A percentile compares a stretch with the other conserved stretches of the same genome.
These are phyloP conservation scores for Gallinago stenura DNA, from an alignment of 2,797 vertebrate genomes.

Conservation along the genomic window DNA sequence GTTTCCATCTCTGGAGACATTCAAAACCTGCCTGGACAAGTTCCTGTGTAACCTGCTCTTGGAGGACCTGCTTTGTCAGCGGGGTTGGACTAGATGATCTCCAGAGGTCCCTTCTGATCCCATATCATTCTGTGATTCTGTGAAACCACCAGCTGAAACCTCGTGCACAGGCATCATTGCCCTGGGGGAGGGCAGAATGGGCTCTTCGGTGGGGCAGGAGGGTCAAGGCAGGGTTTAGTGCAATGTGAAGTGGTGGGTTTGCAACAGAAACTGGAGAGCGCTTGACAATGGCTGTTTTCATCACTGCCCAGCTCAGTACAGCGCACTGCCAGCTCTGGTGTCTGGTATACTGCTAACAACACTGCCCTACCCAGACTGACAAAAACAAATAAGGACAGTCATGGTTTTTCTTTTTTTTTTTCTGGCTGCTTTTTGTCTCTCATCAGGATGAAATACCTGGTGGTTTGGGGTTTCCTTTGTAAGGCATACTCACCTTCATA, in stretches of 20 bases:
- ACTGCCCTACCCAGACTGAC: neutral
- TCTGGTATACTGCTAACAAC: neutral
- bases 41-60: too few species aligned
- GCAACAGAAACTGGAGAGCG: neutral
- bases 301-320: neutral
- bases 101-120: too few species aligned
- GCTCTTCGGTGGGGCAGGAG: neutral
- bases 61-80: too few species aligned
- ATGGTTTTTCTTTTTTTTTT: neutral
- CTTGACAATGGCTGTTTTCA: neutral
- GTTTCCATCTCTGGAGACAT: too few species aligned
- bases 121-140: too few species aligned
- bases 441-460: neutral
- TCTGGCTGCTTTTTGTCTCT: neutral
- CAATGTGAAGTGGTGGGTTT: neutral
- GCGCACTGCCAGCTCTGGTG: fast-evolving
- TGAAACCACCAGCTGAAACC: fast-evolving
- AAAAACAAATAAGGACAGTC: neutral
- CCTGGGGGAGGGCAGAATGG: neutral
- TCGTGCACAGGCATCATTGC: fast-evolving
- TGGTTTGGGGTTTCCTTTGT: neutral
- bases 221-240: neutral
- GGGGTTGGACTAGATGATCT: too few species aligned
- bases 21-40: too few species aligned
- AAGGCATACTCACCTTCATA: neutral